Conservation (phyloP, 2,888 invertebrate species). For the Pandemis corylana region DNA sequence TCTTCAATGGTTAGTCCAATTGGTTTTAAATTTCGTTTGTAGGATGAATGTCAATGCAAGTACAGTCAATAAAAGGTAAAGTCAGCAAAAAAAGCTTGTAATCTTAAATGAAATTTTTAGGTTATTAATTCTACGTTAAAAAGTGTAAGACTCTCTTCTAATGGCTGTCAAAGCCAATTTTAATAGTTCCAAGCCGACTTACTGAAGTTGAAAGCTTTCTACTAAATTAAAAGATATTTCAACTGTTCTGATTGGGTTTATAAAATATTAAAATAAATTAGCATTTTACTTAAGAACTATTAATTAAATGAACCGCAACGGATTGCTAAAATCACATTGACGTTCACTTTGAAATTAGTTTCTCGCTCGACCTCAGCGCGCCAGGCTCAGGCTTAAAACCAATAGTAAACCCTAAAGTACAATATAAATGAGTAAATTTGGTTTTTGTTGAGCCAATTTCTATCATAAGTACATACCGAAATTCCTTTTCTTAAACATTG, state of each 20-base stretch:
- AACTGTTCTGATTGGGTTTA: neutral
- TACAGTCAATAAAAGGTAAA: too few relatives aligned
- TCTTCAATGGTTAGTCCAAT: too few relatives aligned
- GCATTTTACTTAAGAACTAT: constrained; percentile 9
- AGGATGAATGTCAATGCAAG: too few relatives aligned
- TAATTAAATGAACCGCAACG: neutral
- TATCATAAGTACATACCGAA: too few relatives aligned
- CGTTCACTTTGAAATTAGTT: constrained; percentile 6
- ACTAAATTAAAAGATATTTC: neutral
- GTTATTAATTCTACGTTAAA: too few relatives aligned
- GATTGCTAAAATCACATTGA: neutral
- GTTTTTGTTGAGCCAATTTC: neutral
- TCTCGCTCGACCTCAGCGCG: neutral
- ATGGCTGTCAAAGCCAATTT: neutral
- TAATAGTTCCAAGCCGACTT: neutral
- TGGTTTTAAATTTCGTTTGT: too few relatives aligned
- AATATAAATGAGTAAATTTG: neutral
- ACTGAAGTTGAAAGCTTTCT: neutral
- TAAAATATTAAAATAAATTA: neutral
- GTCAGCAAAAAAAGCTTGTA: too few relatives aligned
- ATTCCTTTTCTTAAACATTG: too few relatives aligned
- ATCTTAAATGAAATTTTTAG: too few relatives aligned
- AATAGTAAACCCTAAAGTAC: too few relatives aligned
- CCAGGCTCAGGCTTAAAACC: neutral
- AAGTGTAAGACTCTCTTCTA: too few relatives aligned